phyloP scores from a whole-genome alignment of 2,113 vertebrate genomes.

The Cynoglossus semilaevis region DNA sequence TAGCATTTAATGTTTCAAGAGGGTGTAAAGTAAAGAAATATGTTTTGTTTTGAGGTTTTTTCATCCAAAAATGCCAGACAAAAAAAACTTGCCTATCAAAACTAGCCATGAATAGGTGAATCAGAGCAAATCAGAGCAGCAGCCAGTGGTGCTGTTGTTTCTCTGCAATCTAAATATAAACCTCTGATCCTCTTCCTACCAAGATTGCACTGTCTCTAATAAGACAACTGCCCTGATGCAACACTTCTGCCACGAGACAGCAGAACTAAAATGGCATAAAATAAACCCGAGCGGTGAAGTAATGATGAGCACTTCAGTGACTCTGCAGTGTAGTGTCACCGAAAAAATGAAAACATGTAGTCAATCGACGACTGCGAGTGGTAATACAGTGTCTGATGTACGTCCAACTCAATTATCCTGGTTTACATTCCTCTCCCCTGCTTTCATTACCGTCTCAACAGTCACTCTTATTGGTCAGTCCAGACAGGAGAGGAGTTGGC shows the following conservation, averaged over 20 bases:
- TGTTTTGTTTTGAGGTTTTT: conserved; percentile 5
- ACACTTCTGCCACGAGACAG: neutral
- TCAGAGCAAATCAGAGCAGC: neutral
- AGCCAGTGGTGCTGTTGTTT: neutral
- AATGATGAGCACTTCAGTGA: neutral
- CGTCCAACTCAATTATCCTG: no score
- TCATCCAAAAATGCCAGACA: conserved; percentile 23
- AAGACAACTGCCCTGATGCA: conserved; percentile 3
- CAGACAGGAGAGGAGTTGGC: no score
- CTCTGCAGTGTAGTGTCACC: neutral
- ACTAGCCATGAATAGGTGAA: conserved; percentile 15
- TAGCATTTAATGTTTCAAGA: conserved; percentile 51
- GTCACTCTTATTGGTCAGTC: no score
- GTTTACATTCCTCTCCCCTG: no score
- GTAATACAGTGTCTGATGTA: no score
- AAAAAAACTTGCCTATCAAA: conserved; percentile 30
- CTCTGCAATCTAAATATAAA: conserved; percentile 13
- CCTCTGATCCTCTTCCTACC: neutral
- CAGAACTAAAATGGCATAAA: conserved; percentile 10
- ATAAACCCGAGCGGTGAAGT: conserved; percentile 25
- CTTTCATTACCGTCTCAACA: no score
- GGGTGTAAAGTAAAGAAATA: conserved; percentile 43
- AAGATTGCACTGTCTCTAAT: neutral
- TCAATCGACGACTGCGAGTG: no score
- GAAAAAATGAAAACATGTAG: no score